Evolutionary conservation across 2,113 vertebrate genomes (phyloP), one percentile per base, ranked within the genome.

Genomic region (Sinocyclocheilus anophthalmus): DNA sequence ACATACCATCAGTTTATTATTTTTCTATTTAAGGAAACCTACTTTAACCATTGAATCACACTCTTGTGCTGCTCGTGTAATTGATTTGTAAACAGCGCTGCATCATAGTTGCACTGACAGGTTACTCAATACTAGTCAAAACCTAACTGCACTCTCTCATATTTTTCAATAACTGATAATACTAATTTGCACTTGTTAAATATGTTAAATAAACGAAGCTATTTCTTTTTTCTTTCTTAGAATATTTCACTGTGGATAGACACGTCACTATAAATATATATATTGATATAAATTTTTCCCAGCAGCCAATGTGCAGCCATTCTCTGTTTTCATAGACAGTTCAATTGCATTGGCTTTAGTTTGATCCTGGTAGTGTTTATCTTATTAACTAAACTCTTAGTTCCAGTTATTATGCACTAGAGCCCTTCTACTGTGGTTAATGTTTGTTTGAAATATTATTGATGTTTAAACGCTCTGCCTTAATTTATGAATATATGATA

Each of bases 401-500:
- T 76, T 88, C 14, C 92, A 90, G 89, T 91, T 87, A 90, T 91
- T 91, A 92, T 93, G 92, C 30, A 33, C 93, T 94, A 91, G 93
- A 75, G 92, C 93, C 91, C 93, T 92, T 91, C 89, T 92, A 94
- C 93, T 94, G 93, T 94, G 91, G 89, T 93, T 88, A 37, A 86
- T 67, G 81, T 90, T 79, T 89, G 88, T 67, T 89, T 85, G 72
- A 78, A 90, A 89, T 86, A 88, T 90, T 90, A n/a, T 89, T 92
- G 93, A 86, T 70, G 88, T 94, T 94, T 90, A 90, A 89, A 90
- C 92, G 87, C 93, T 94, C 92, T 89, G 95, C 95, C 95, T 95
- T 95, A 94, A 94, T 93, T 94, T 93, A 91, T 90, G 87, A 93
- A 81, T 24, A 84, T 85, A 89, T 76, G 87, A 93, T 92, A 93